Evolutionary conservation across 1,140 invertebrate genomes (phyloP).

Genomic region (Steinernema khuongi): DNA sequence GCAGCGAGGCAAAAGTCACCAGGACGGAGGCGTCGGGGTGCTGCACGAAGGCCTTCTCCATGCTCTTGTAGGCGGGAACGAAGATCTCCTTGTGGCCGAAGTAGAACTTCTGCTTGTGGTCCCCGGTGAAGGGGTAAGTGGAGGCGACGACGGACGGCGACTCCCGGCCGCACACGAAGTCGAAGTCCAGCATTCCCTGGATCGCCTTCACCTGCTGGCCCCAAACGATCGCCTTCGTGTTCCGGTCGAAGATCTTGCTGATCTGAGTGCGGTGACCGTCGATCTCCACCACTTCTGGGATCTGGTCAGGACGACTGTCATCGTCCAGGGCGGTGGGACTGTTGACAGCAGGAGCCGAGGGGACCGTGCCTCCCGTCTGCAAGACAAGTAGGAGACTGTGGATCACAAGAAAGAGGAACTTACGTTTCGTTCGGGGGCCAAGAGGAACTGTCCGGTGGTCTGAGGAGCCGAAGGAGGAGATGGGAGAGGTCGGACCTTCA

Average conservation of each 20-base stretch:
- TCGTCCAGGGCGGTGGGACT: not conserved
- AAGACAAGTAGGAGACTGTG: conserved; percentile 24
- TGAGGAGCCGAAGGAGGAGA: conserved; percentile 66
- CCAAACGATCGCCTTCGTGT: conserved; percentile 92
- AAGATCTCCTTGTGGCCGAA: conserved; percentile 98
- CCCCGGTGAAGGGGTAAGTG: conserved; percentile 95
- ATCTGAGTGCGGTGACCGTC: conserved; percentile 16
- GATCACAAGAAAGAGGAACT: not conserved
- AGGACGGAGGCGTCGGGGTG: conserved; percentile 90
- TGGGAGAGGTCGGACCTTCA: conserved; percentile 76
- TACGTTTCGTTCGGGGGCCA: conserved; percentile 71
- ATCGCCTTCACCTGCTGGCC: conserved; percentile 98
- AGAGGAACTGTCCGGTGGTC: conserved; percentile 83
- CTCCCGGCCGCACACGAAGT: conserved; percentile 86
- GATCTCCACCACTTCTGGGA: not conserved
- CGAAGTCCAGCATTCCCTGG: conserved; percentile 95
- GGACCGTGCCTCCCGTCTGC: conserved; percentile 39
- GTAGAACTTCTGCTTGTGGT: conserved; percentile 98
- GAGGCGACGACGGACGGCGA: conserved; percentile 81
- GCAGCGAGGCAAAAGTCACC: conserved; percentile 95
- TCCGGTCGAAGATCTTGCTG: conserved; percentile 69
- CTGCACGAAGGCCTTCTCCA: conserved; percentile 90
- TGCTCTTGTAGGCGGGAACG: conserved; percentile 91
- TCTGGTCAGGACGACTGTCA: not conserved
- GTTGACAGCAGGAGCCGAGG: conserved; percentile 11